Evolutionary conservation across 2,113 vertebrate species (phyloP).

Genomic region (Callospermophilus lateralis): DNA sequence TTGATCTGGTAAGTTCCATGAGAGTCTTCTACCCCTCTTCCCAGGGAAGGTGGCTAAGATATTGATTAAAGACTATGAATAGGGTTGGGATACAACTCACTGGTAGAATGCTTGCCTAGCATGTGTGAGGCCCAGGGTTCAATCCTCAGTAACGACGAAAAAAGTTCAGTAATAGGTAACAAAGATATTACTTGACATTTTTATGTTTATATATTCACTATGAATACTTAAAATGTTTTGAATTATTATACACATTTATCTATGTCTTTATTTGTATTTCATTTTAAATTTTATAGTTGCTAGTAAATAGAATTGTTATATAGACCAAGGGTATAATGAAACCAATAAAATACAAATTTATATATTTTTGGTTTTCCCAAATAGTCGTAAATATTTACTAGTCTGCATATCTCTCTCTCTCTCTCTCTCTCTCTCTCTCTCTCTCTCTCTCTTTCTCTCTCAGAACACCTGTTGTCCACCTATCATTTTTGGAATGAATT

Average conservation of each 20-base stretch:
- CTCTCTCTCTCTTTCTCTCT: no score
- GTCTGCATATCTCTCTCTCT: background rate
- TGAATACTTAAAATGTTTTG: background rate
- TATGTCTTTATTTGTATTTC: background rate
- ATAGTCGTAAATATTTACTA: background rate
- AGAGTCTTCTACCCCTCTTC: accelerated
- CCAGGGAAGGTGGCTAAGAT: background rate
- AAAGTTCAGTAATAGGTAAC: background rate
- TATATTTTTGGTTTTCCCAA: background rate
- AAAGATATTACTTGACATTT: background rate
- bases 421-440: no score
- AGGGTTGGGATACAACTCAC: background rate
- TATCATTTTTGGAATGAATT: background rate
- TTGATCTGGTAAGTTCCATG: background rate
- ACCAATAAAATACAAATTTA: background rate
- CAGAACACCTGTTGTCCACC: background rate
- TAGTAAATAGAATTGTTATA: background rate
- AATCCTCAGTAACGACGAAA: no score
- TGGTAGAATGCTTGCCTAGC: no score
- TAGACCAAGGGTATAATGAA: background rate
- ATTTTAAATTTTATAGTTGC: background rate
- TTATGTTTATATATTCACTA: background rate
- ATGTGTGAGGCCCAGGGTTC: no score
- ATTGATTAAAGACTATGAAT: background rate
- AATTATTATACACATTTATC: background rate